phyloP scores from a whole-genome alignment of 2,113 vertebrate genomes.

The Eolophus roseicapilla region DNA sequence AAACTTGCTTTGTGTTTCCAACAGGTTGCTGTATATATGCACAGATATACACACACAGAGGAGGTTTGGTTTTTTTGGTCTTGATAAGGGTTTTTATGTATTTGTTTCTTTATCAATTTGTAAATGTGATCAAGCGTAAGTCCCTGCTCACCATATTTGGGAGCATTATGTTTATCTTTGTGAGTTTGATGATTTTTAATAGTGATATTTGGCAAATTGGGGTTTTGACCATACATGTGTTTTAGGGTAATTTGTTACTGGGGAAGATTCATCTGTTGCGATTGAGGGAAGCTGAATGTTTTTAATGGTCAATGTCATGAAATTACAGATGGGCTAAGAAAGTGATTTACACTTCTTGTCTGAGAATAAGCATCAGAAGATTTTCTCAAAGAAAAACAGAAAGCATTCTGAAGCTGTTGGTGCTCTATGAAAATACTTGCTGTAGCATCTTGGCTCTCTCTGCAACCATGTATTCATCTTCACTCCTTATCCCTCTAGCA shows the following conservation, averaged over 20 bases:
- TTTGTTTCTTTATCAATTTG: not conserved
- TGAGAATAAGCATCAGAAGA: not conserved
- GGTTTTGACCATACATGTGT: not conserved
- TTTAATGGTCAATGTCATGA: not conserved
- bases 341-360: not conserved
- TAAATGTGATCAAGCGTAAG: not conserved
- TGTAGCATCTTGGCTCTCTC: not conserved
- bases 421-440: not conserved
- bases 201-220: not conserved
- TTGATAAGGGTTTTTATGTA: not conserved
- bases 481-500: not conserved
- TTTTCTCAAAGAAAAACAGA: not conserved
- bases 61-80: not conserved
- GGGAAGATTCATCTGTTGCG: rapidly evolving
- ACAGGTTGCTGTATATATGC: not conserved
- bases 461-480: not conserved
- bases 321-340: not conserved
- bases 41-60: not conserved
- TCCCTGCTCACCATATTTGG: not conserved
- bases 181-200: not conserved
- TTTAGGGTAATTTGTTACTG: not conserved
- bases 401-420: not conserved
- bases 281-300: not conserved
- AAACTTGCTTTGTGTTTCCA: not conserved
- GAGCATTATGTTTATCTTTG: not conserved